These are phyloP conservation scores for Polydrusus pterygomalis DNA, from an alignment of 2,888 invertebrate genomes.

Conservation along the genomic window DNA sequence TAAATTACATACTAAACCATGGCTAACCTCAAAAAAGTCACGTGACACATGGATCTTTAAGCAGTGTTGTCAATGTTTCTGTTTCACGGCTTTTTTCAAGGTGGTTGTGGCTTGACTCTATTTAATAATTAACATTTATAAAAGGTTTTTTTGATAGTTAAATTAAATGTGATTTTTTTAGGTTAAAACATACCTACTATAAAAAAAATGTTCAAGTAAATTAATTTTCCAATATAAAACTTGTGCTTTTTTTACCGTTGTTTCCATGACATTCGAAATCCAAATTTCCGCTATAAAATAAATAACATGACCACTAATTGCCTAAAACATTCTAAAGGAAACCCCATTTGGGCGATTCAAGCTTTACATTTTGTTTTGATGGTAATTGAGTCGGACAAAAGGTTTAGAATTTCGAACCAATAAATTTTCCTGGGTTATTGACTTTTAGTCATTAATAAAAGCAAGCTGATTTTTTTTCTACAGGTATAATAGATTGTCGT, in stretches of 20 bases:
- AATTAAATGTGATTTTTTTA: too few relatives aligned
- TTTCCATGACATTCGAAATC: slow-evolving; percentile 1
- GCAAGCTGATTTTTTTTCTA: not conserved
- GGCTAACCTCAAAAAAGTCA: too few relatives aligned
- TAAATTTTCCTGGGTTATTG: slow-evolving; percentile 4
- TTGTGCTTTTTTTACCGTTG: not conserved
- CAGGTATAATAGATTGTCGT: too few relatives aligned
- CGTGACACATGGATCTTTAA: too few relatives aligned
- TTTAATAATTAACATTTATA: too few relatives aligned
- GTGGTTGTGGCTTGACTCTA: too few relatives aligned
- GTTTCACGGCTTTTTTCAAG: too few relatives aligned
- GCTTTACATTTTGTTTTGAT: slow-evolving; percentile 4
- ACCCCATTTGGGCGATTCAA: slow-evolving; percentile 10
- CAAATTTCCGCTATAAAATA: slow-evolving; percentile 2
- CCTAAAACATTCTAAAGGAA: slow-evolving; percentile 11
- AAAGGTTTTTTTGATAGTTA: too few relatives aligned
- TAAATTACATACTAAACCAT: too few relatives aligned
- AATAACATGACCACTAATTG: slow-evolving; percentile 21
- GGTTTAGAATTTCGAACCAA: slow-evolving; percentile 1
- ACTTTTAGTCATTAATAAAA: not conserved
- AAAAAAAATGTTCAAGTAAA: too few relatives aligned
- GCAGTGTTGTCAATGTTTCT: too few relatives aligned
- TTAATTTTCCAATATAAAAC: not conserved
- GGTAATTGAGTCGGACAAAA: slow-evolving; percentile 10
- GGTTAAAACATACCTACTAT: too few relatives aligned